These are phyloP conservation scores for Wasmannia auropunctata DNA, from an alignment of 1,140 invertebrate genomes.

Conservation along the genomic window DNA sequence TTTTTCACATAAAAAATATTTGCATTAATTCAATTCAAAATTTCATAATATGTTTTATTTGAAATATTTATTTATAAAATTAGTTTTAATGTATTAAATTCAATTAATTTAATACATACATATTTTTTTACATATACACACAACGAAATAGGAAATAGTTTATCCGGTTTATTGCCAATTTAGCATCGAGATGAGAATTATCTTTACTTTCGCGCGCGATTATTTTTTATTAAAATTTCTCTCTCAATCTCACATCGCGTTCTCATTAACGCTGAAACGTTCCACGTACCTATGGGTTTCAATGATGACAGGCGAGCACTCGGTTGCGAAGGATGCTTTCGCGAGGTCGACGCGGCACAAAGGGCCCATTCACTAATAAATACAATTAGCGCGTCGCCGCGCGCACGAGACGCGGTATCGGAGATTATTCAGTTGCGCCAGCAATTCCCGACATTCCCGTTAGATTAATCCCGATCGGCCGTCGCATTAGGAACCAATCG, in stretches of 20 bases:
- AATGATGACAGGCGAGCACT: neutral
- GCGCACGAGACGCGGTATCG: conserved; percentile 12
- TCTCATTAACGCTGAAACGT: conserved; percentile 22
- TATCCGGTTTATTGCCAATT: neutral
- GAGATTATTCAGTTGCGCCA: conserved; percentile 36
- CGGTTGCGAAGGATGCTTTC: conserved; percentile 20
- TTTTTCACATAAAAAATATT: neutral
- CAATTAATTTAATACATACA: neutral
- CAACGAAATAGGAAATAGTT: neutral
- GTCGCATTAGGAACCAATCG: conserved; percentile 30
- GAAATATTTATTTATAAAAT: neutral
- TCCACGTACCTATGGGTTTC: conserved; percentile 1
- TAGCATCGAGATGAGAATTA: neutral
- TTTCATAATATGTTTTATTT: neutral
- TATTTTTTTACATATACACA: neutral
- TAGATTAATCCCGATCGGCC: conserved; percentile 35
- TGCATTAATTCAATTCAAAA: neutral
- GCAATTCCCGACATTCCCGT: conserved; percentile 14
- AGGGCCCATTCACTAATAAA: conserved; percentile 57
- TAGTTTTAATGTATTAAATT: too few relatives aligned
- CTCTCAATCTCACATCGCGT: neutral
- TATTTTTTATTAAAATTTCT: neutral
- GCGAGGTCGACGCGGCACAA: conserved; percentile 27
- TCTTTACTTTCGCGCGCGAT: neutral
- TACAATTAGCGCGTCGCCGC: conserved; percentile 41